A percentile compares a stretch with the other conserved stretches of the same genome.
Evolutionary conservation across 2,797 vertebrate genomes (phyloP).

Genomic region (Crax fasciolata): DNA sequence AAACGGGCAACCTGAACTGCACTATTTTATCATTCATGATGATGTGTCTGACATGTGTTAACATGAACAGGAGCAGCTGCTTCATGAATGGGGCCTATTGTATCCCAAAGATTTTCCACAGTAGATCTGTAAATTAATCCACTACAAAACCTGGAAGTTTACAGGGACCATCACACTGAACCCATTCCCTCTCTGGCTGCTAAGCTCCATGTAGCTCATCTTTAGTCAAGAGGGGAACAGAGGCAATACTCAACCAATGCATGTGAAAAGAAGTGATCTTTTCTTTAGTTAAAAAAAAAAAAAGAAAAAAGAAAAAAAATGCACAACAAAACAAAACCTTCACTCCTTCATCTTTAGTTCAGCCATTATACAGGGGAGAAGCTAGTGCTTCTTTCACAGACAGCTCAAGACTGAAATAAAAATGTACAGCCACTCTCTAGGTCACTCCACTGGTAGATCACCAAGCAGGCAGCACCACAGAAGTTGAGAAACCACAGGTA

Average conservation of each 20-base stretch:
- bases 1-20: neutral
- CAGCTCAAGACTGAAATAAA: neutral
- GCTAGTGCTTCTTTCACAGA: neutral
- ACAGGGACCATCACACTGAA: neutral
- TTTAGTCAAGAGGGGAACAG: neutral
- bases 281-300: neutral
- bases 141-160: neutral
- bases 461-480: neutral
- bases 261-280: neutral
- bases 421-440: neutral
- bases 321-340: neutral
- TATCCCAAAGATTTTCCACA: neutral
- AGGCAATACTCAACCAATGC: neutral
- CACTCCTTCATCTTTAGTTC: neutral
- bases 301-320: neutral
- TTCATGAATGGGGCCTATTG: neutral
- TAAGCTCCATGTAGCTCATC: neutral
- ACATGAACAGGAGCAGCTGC: neutral
- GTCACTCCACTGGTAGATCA: neutral
- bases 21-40: neutral
- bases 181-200: neutral
- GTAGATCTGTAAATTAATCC: neutral
- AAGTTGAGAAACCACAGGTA: neutral
- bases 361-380: neutral
- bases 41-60: neutral